Base-by-base conservation (phyloP, 2,113 vertebrate species). In the Beaufortia kweichowensis region DNA sequence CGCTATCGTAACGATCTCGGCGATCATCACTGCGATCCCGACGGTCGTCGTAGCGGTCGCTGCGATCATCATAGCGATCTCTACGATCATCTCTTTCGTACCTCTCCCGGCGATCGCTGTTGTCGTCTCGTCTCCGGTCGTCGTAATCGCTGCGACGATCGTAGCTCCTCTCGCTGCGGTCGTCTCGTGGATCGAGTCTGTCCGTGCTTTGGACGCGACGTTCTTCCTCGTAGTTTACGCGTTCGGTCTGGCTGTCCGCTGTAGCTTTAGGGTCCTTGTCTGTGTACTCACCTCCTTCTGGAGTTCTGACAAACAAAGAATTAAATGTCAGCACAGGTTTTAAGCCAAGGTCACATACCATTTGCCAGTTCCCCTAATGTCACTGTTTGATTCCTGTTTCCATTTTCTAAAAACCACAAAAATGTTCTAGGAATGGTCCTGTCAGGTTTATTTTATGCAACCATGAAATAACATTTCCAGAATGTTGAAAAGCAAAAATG, bases 231-330 rank as follows among this genome's bases (percentile, higher is more conserved):
- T 53, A 21, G 1, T 48, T 41, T 2, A 65, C 12, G 1, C 4
- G 28, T 19, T 29, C n/a, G 0, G 9, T 56, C 1, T 33, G 3
- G 4, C 0, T 17, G 2, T 80, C 81, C 1, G 67, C 85, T 1
- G 81, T 83, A 3, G 5, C 57, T 0, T 26, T 1, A 0, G 53
- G 50, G 7, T 85, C 79, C 53, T 82, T 78, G 61, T 90, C 87
- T 0, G 3, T 12, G 63, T 62, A 81, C 17, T 81, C 80, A 0
- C 28, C 79, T 2, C 33, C 81, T n/a, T 76, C 76, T 2, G 0
- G 74, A 48, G 12, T 62, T 66, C 91, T 93, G 82, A 3, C 15
- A 23, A 35, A 74, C 19, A 80, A 19, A 74, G 17, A 12, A 6
- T 33, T 48, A 23, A 14, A 14, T 24, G 3, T 57, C 1, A 67